Base-by-base conservation (phyloP, 2,888 invertebrate species). In the Nomada ruficornis region DNA sequence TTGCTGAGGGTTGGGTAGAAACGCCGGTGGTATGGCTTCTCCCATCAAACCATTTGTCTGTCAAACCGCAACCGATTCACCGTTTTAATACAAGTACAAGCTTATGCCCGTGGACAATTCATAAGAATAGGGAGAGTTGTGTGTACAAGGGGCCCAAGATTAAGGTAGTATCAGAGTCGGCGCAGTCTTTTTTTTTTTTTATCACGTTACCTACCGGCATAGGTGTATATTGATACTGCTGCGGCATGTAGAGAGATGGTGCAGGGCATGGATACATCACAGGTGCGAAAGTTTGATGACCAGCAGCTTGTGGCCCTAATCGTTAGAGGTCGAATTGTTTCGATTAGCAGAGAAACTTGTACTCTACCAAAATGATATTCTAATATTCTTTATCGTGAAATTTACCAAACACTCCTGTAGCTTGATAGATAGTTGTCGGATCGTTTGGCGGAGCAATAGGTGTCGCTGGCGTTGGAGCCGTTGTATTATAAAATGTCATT, bases 1-100 rank as follows among this genome's bases (percentile, higher is more conserved):
- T 94, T 95, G 94, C 92, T 95, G 94, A 91, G 95, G 95, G 93
- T 95, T 95, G 91, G 93, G 94, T 90, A 94, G 94, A 94, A 95
- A 94, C 93, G 95, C 95, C 93, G 94, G 93, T 91, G 94, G 94
- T 92, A 94, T 94, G 90, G 93, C 94, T 92, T 94, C 94, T 85
- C 94, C 94, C 94, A 94, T 94, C 89, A 94, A 92, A 94, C 93
- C 92, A 91, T 94, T 94, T 92, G 94, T 94, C 94, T 94, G 93
- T 92, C 92, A 92, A 94, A 93, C 91, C 92, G 92, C 91, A 93
- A 93, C 92, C 93, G 92, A 90, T 89, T 91, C 88, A 84, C 82
- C 82, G 76, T 89, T 89, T 89, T 88, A 85, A 87, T 60, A 88
- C 4, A 57, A 80, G 77, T 82, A 86, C 74, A 87, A 86, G 75